A percentile compares a stretch with the other conserved stretches of the same genome.
phyloP scores from a whole-genome alignment of 2,797 vertebrate genomes.

The Chelonia mydas region DNA sequence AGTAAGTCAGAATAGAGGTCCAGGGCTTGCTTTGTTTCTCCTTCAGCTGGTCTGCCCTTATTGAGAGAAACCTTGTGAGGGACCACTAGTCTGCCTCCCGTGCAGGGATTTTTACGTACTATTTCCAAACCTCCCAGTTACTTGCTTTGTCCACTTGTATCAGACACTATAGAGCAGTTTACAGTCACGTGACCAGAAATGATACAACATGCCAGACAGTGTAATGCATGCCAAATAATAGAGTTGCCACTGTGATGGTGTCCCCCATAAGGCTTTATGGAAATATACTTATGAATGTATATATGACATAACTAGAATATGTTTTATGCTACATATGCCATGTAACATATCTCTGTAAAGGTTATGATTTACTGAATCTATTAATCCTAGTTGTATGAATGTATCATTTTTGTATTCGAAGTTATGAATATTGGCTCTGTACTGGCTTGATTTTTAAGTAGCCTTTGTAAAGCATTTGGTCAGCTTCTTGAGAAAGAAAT shows the following conservation, averaged over 20 bases:
- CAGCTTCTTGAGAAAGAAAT: too few species aligned
- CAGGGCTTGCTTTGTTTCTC: not conserved
- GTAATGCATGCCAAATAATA: not conserved
- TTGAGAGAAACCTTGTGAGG: not conserved
- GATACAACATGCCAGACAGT: not conserved
- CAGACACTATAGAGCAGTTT: not conserved
- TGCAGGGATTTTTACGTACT: not conserved
- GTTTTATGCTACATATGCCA: too few species aligned
- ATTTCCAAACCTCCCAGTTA: not conserved
- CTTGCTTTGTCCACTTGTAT: not conserved
- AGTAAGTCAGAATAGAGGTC: not conserved
- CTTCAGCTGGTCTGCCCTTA: not conserved
- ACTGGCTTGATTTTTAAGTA: too few species aligned
- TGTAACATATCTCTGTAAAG: too few species aligned
- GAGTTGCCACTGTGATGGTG: not conserved
- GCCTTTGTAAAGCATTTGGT: too few species aligned
- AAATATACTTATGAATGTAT: too few species aligned
- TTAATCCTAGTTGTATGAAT: too few species aligned
- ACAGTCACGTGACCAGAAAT: not conserved
- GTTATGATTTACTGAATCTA: too few species aligned
- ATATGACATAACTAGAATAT: too few species aligned
- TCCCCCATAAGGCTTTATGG: too few species aligned
- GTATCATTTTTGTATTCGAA: too few species aligned
- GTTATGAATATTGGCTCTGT: too few species aligned
- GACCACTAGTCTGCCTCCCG: not conserved